A percentile compares a stretch with the other conserved stretches of the same genome.
phyloP scores from a whole-genome alignment of 2,797 vertebrate genomes.

The Yasuhikotakia modesta region DNA sequence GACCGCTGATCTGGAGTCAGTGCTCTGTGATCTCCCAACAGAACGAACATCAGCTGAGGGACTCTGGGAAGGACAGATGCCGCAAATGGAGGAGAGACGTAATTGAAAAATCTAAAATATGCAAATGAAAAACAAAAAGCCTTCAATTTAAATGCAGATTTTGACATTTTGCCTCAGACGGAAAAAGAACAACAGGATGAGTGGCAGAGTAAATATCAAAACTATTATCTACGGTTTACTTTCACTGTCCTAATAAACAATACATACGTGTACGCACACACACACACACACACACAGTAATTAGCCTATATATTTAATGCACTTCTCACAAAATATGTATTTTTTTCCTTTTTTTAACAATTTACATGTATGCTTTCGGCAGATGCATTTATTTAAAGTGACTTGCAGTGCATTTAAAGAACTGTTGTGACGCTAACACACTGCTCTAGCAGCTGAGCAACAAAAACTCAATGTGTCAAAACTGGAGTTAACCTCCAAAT shows the following conservation, averaged over 20 bases:
- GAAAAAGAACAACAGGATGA: conserved; percentile 27
- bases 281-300: not conserved
- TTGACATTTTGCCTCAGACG: conserved; percentile 69
- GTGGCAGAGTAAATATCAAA: conserved; percentile 40
- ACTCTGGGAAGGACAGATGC: conserved; percentile 43
- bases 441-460: no score
- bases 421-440: no score
- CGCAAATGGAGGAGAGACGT: conserved; percentile 51
- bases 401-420: no score
- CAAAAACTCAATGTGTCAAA: no score
- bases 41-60: not conserved
- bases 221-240: conserved; percentile 32
- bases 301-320: no score
- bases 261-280: not conserved
- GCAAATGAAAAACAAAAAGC: conserved; percentile 67
- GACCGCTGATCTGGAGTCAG: conserved; percentile 2
- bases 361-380: no score
- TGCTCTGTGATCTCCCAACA: conserved; percentile 12
- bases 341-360: no score
- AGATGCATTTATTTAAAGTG: no score
- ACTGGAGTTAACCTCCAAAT: no score
- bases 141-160: conserved; percentile 82
- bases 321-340: no score
- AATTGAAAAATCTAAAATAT: conserved; percentile 75
- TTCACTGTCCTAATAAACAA: not conserved